Evolutionary conservation across 37 sponge, comb jelly and placozoan genomes (phyloP), one percentile per base, ranked within the genome.

Genomic region (Cliona cf. orientalis): DNA sequence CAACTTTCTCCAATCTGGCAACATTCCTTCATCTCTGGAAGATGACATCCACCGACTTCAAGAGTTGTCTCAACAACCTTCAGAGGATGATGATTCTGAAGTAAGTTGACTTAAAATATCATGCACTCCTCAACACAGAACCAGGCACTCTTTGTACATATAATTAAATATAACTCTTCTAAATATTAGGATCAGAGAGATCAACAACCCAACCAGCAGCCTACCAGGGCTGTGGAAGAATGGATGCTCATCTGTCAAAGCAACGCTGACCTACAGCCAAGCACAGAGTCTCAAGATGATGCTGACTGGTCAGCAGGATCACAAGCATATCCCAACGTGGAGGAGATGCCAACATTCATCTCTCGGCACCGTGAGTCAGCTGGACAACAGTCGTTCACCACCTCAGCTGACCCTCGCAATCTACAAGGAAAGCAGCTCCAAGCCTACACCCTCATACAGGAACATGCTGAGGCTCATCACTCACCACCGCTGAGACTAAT

Each of bases 211-310:
- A 34, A 29, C 29, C 66, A 36, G 5, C 82, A 39, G 25, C 68
- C 58, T 39, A 5, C 45, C 36, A 65, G 78, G 69, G 86, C 75
- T 31, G 38, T 41, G 2, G 66, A 87, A 23, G 87, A 87, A 29
- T 87, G 87, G 87, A 80, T 87, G 88, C 41, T 74, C 1, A 56
- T 87, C 2, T 87, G 88, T 38, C 74, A 80, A 26, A 66, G 37
- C 17, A 58, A 45, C 23, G 28, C 73, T 28, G 68, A 64, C 2
- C 7, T 71, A 3, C 79, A 65, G 23, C 64, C 72, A 17, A 11
- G 14, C 25, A 34, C n/a, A 2, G 38, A 46, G 9, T 3, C 53
- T 2, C 36, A 86, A 4, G 74, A 79, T 0, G 53, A 58, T 19
- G 3, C 2, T 42, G 57, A 78, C 64, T 86, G 80, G 87, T 32